A percentile compares a stretch with the other conserved stretches of the same genome.
Conservation (phyloP, 64 coral and sea anemone species). For the Exaiptasia diaphana region DNA sequence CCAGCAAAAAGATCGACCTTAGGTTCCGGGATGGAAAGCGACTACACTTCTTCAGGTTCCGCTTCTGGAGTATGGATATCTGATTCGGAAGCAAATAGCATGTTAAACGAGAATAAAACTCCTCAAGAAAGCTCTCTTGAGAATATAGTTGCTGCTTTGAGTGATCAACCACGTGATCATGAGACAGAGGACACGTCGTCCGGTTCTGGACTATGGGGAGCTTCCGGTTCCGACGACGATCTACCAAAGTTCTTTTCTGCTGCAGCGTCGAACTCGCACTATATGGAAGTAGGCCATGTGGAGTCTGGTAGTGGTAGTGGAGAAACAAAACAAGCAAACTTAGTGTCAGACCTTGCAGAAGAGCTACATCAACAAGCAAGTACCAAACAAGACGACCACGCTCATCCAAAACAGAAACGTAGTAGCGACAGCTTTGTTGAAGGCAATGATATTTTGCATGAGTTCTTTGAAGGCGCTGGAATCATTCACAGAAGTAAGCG, state of each 20-base stretch:
- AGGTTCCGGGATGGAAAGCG: constrained; percentile 3
- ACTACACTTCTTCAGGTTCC: constrained; percentile 31
- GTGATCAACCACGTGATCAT: constrained; percentile 35
- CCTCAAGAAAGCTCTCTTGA: constrained; percentile 43
- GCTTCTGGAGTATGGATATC: constrained; percentile 40
- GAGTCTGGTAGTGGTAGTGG: constrained; percentile 5
- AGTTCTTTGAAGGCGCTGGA: not conserved
- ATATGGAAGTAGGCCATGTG: not conserved
- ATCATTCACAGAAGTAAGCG: not conserved
- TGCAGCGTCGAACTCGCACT: constrained; percentile 8
- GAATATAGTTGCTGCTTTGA: constrained; percentile 60
- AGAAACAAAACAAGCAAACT: not conserved
- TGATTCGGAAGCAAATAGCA: not conserved
- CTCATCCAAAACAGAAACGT: not conserved
- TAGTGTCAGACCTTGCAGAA: constrained; percentile 26
- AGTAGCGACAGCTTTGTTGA: not conserved
- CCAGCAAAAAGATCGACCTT: constrained; percentile 14
- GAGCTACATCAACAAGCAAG: not conserved
- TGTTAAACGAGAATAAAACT: constrained; percentile 15
- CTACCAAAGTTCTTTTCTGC: constrained; percentile 45
- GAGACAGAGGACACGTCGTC: constrained; percentile 26
- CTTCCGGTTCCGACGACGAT: constrained; percentile 50
- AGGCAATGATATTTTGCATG: not conserved
- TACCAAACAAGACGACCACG: not conserved
- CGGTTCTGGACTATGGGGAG: constrained; percentile 44